These are phyloP conservation scores for Carcina quercana DNA, from an alignment of 2,888 invertebrate genomes.

Conservation along the genomic window DNA sequence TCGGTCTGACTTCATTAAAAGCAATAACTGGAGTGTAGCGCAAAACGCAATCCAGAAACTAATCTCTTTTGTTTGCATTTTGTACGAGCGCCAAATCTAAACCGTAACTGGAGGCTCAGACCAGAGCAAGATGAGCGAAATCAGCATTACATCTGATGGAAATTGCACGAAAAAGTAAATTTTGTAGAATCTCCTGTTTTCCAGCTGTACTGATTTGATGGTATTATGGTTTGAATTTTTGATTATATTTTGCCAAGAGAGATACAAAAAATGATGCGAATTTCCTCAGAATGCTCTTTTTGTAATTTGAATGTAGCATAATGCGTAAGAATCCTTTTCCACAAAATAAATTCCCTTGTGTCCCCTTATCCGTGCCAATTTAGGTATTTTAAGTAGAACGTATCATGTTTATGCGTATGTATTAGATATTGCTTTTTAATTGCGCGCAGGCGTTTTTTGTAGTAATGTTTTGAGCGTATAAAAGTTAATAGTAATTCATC, in stretches of 20 bases:
- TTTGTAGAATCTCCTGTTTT: slow-evolving; percentile 4
- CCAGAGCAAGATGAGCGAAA: slow-evolving; percentile 13
- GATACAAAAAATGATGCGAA: no score
- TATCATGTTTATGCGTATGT: no score
- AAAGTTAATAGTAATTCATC: no score
- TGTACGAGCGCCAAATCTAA: slow-evolving; percentile 45
- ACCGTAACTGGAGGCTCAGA: slow-evolving; percentile 20
- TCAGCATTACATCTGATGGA: slow-evolving; percentile 11
- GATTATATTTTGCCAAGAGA: slow-evolving; percentile 9
- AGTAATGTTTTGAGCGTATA: no score
- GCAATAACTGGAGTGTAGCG: slow-evolving; percentile 34
- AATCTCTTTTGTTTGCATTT: slow-evolving; percentile 58
- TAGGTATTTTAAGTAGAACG: no score
- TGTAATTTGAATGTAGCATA: no score
- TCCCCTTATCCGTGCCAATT: no score
- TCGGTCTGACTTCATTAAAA: slow-evolving; percentile 40
- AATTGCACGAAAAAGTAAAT: slow-evolving; percentile 11
- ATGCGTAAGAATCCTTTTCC: background rate
- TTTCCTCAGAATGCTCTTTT: no score
- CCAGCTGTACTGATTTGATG: slow-evolving; percentile 8
- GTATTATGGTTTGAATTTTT: slow-evolving; percentile 5
- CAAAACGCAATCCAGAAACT: slow-evolving; percentile 45
- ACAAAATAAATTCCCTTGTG: background rate
- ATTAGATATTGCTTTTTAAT: no score
- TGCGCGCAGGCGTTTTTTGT: no score